phyloP scores from a whole-genome alignment of 2,113 vertebrate species.

The Corythornis madagascariensis region DNA sequence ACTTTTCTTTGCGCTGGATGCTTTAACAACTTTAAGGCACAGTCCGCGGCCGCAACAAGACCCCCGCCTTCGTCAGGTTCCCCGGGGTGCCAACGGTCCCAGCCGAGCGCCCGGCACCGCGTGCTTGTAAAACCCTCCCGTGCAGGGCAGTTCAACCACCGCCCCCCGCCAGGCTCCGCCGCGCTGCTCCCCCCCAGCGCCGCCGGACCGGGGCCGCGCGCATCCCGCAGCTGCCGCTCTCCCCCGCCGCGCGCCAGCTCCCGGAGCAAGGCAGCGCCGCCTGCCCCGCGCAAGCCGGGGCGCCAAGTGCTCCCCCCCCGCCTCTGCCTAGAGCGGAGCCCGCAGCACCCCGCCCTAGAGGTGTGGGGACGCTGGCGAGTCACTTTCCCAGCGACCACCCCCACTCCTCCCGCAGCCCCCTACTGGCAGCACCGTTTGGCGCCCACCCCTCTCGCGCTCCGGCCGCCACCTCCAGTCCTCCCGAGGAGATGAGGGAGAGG shows the following conservation, averaged over 20 bases:
- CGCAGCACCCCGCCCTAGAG: background rate
- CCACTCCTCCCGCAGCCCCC: background rate
- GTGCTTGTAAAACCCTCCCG: rapidly evolving
- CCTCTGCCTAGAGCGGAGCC: background rate
- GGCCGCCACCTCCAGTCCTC: background rate
- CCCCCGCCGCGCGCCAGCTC: background rate
- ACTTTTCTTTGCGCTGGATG: background rate
- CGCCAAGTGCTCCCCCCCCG: background rate
- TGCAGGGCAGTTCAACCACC: rapidly evolving
- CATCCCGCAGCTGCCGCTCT: background rate
- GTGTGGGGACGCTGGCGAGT: background rate
- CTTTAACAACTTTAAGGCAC: background rate
- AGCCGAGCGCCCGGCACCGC: background rate
- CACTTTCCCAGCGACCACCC: background rate
- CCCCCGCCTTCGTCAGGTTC: background rate
- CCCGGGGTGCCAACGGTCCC: background rate
- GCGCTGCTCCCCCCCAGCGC: background rate
- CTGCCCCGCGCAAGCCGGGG: background rate
- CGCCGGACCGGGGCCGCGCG: background rate
- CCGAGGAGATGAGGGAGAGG: background rate
- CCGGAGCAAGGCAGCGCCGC: too few relatives aligned
- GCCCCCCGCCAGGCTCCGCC: background rate
- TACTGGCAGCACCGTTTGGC: background rate
- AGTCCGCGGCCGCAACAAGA: background rate
- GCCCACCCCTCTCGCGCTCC: background rate